Percentiles rank a stretch among this genome's conserved stretches.
These are phyloP conservation scores for Acrocyrtus sp. DNA, from an alignment of 2,888 invertebrate species.

Conservation along the genomic window DNA sequence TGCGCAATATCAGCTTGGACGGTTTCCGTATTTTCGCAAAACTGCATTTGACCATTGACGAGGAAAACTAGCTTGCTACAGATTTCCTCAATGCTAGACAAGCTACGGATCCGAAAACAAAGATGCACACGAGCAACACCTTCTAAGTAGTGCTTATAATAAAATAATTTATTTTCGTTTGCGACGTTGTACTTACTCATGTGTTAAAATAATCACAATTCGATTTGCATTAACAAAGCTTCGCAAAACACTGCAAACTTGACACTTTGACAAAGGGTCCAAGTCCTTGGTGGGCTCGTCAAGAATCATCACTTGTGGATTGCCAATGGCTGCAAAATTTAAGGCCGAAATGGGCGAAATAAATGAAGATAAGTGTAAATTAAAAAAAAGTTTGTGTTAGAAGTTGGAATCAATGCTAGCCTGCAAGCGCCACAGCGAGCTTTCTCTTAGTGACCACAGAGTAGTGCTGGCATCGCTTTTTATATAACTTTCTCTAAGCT, in stretches of 20 bases:
- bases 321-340: constrained; percentile 33
- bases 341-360: too few species aligned
- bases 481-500: constrained; percentile 13
- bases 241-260: constrained; percentile 13
- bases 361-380: too few species aligned
- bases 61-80: constrained; percentile 31
- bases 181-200: constrained; percentile 13
- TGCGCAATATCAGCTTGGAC: constrained; percentile 6
- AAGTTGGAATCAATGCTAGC: too few species aligned
- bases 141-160: too few species aligned
- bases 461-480: constrained; percentile 23
- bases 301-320: constrained; percentile 42
- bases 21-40: constrained; percentile 1
- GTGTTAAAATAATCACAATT: constrained; percentile 27
- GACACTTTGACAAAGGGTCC: constrained; percentile 22
- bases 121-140: too few species aligned
- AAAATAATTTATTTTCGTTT: too few species aligned
- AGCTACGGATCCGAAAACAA: too few species aligned
- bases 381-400: too few species aligned
- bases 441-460: constrained; percentile 20
- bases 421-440: constrained; percentile 37
- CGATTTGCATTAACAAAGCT: constrained; percentile 6
- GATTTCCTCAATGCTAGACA: constrained; percentile 14
- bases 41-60: constrained; percentile 41
- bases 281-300: constrained; percentile 35